Evolutionary conservation across 2,797 vertebrate genomes (phyloP).

Genomic region (Crocidura indochinensis): DNA sequence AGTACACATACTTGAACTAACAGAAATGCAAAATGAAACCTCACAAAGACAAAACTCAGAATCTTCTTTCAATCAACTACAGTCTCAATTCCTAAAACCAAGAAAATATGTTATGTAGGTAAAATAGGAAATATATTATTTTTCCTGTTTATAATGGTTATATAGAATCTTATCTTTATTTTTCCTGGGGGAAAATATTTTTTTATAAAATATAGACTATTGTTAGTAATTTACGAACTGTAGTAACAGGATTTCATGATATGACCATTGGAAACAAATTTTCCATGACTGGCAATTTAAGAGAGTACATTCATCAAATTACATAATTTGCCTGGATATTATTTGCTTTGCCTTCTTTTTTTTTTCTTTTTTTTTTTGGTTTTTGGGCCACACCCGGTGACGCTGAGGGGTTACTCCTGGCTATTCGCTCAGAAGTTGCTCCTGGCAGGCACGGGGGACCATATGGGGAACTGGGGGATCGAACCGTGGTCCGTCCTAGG

Average conservation of each 20-base stretch:
- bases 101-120: not conserved
- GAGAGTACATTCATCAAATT: conserved; percentile 59
- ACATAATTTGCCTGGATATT: conserved; percentile 55
- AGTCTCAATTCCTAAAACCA: not conserved
- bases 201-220: not conserved
- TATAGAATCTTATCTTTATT: conserved; percentile 16
- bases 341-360: conserved; percentile 71
- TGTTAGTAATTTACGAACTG: conserved; percentile 22
- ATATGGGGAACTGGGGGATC: too few species aligned
- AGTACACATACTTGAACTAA: conserved; percentile 38
- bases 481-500: too few species aligned
- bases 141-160: conserved; percentile 3
- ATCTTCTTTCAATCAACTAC: conserved; percentile 15
- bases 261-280: conserved; percentile 42
- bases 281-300: conserved; percentile 47
- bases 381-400: too few species aligned
- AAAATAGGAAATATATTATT: not conserved
- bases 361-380: not conserved
- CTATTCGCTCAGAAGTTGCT: too few species aligned
- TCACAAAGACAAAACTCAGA: not conserved
- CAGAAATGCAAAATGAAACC: not conserved
- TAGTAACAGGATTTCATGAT: conserved; percentile 35
- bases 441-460: too few species aligned
- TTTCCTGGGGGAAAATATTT: not conserved
- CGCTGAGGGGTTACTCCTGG: too few species aligned